Base-by-base conservation (phyloP, 23 tunicate species). In the Aplidium turbinatum region DNA sequence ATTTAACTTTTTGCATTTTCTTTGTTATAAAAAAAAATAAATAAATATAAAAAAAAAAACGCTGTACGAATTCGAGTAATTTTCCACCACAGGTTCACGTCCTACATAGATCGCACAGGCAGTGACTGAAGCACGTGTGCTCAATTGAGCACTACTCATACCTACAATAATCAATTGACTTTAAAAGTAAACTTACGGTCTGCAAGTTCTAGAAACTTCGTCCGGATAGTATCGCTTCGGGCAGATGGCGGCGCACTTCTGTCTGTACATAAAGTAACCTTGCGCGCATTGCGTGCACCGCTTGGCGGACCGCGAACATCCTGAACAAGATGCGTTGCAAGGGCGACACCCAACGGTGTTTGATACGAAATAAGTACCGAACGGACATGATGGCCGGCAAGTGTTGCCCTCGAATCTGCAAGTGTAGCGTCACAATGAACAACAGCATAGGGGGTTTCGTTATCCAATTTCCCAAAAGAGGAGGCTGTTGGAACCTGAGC, bases 351-450 rank as follows among this genome's bases (percentile, higher is more conserved):
- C 78, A 36, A 19, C 69, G 1, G 65, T 5, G 1, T 30, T 26
- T 3, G 91, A 68, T 0, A 31, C 78, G 19, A 45, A 47, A 56
- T 83, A 90, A 0, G 77, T 55, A 1, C 90, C 90, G 21, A 31
- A 5, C 0, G 78, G 77, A 52, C 97, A 90, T 19, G 82, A 38
- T 0, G 97, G 80, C 3, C 82, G 57, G 42, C 97, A 90, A 4
- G 57, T 55, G 25, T 57, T 39, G 16, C 67, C 74, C 1, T 46
- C 66, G 19, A 74, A 71, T 53, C 96, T 88, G 75, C 9, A 32
- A 51, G 47, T 7, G 18, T 26, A 30, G 16, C 11, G 50, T 42
- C 50, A 42, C 50, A 11, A 16, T 11, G 50, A 16, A 42, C 16
- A 42, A 42, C 13, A 11, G 11, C 16, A 42, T 9, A 16, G 16